Evolutionary conservation across 53 echinoderm and acorn worm species (phyloP).

Genomic region (Holothuria leucospilota): DNA sequence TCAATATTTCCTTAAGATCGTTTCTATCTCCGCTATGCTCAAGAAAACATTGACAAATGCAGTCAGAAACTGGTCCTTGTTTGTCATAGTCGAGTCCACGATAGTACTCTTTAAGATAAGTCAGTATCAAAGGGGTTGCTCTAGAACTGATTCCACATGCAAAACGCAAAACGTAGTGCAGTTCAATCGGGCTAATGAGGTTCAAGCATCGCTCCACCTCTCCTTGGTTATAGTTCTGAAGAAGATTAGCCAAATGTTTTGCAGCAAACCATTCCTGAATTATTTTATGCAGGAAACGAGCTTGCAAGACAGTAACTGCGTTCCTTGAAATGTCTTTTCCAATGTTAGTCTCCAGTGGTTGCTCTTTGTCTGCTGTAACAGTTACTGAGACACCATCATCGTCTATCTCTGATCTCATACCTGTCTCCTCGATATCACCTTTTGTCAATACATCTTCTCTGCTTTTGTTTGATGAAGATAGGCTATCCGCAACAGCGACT

Average conservation of each 20-base stretch:
- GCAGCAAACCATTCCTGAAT: constrained; percentile 8
- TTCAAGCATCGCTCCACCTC: not conserved
- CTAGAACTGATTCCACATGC: not conserved
- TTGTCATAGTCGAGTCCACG: not conserved
- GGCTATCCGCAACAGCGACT: too few relatives aligned
- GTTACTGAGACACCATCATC: too few relatives aligned
- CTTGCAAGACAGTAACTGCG: too few relatives aligned
- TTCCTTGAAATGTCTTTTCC: too few relatives aligned
- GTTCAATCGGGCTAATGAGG: not conserved
- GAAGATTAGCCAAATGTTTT: not conserved
- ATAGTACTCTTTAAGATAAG: not conserved
- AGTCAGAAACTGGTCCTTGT: not conserved
- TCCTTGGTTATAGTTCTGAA: too few relatives aligned
- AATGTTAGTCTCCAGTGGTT: too few relatives aligned
- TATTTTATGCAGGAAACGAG: not conserved
- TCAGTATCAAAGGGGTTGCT: not conserved
- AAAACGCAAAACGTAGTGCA: constrained; percentile 13
- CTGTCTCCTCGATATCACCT: too few relatives aligned
- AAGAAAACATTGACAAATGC: not conserved
- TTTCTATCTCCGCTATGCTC: not conserved
- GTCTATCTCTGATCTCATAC: too few relatives aligned
- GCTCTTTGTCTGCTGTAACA: too few relatives aligned
- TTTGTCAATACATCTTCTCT: too few relatives aligned
- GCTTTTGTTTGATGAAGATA: too few relatives aligned
- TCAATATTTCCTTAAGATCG: not conserved